Conservation (phyloP, 2,888 invertebrate species). For the Epistrophe grossulariae region DNA sequence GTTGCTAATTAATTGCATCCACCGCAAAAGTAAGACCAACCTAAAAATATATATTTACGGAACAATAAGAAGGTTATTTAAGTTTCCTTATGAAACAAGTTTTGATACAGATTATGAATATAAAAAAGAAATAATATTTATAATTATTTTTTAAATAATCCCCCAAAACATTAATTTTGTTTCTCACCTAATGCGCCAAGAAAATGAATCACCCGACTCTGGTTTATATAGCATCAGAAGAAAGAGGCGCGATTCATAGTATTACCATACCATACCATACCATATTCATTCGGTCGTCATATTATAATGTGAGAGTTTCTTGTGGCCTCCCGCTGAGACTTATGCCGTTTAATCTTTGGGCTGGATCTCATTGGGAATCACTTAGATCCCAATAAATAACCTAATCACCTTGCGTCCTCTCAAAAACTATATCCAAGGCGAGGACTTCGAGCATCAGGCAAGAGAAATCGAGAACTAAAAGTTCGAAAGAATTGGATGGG, state of each 20-base stretch:
- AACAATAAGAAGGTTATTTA: conserved; percentile 49
- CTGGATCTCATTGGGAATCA: conserved; percentile 84
- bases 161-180: conserved; percentile 62
- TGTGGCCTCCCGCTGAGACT: conserved; percentile 80
- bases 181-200: conserved; percentile 82
- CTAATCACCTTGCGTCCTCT: conserved; percentile 78
- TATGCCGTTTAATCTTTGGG: conserved; percentile 81
- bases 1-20: conserved; percentile 58
- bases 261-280: too few relatives aligned
- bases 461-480: conserved; percentile 17
- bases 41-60: background rate
- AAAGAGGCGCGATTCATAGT: conserved; percentile 33
- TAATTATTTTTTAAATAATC: conserved; percentile 61
- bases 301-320: conserved; percentile 15
- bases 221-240: background rate
- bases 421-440: background rate
- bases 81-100: conserved; percentile 31
- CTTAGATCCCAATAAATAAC: conserved; percentile 84
- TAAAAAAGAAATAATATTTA: conserved; percentile 51
- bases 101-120: background rate
- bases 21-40: background rate
- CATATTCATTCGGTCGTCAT: conserved; percentile 1
- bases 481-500: conserved; percentile 10
- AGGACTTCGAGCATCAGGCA: background rate
- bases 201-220: conserved; percentile 78